Conservation (phyloP, 2,888 invertebrate species). For the Parnassius apollo region DNA sequence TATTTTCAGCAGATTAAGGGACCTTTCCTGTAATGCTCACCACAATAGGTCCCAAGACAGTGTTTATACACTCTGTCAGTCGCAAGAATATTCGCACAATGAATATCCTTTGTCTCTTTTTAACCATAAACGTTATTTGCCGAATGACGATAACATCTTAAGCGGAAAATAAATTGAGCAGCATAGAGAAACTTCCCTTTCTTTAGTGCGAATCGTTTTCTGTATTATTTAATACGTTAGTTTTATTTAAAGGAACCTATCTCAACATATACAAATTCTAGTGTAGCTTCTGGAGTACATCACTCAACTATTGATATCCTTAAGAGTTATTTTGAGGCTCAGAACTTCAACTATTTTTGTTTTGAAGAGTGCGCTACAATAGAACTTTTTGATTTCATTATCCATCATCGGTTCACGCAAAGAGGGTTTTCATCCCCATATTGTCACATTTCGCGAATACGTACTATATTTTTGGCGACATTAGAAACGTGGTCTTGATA, state of each 20-base stretch:
- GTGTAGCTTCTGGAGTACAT: too few relatives aligned
- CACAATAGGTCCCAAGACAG: slow-evolving; percentile 53
- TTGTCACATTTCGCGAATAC: too few relatives aligned
- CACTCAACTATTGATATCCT: too few relatives aligned
- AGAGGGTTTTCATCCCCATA: too few relatives aligned
- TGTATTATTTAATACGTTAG: not conserved
- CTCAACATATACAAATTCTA: too few relatives aligned
- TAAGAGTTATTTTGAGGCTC: too few relatives aligned
- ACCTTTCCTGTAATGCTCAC: slow-evolving; percentile 55
- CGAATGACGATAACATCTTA: slow-evolving; percentile 50
- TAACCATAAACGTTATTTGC: slow-evolving; percentile 64
- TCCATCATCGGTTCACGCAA: too few relatives aligned
- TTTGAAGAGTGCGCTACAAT: too few relatives aligned
- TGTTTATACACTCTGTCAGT: slow-evolving; percentile 69
- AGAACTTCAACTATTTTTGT: too few relatives aligned
- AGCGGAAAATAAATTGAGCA: slow-evolving; percentile 38
- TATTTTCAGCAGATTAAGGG: slow-evolving; percentile 62
- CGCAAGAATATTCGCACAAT: slow-evolving; percentile 61
- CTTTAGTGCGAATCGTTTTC: slow-evolving; percentile 15
- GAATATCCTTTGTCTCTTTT: slow-evolving; percentile 48
- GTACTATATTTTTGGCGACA: too few relatives aligned
- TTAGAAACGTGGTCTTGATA: too few relatives aligned
- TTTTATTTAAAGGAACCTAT: not conserved
- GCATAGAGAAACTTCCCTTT: slow-evolving; percentile 15
- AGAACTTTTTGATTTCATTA: too few relatives aligned